Evolutionary conservation across 2,113 vertebrate genomes (phyloP), one percentile per base, ranked within the genome.

Genomic region (Anguilla japonica): DNA sequence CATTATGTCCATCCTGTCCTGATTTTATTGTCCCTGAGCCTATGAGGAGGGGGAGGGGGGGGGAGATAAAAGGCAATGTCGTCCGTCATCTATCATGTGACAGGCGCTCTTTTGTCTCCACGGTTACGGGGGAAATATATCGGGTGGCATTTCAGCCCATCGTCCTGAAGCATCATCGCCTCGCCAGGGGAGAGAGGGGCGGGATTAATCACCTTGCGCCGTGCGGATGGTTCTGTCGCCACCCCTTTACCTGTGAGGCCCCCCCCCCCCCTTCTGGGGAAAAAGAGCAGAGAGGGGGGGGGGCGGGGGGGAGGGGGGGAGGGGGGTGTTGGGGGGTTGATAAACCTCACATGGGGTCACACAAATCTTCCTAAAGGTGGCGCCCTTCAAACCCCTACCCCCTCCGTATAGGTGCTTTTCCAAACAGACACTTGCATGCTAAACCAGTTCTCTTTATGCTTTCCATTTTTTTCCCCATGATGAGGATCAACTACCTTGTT

Each of bases 91-190:
- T 71, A 88, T 94, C 92, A 92, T 86, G 87, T 67, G 50, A 87
- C 84, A 90, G 91, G 91, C 91, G 89, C 90, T 87, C 83, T 92
- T 89, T 92, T 89, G 89, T 94, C 92, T 92, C 91, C 83, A 82
- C 56, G 50, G 71, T 86, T 88, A 93, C 90, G 93, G 91, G 93
- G 91, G 90, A 93, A 95, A 95, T 93, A 88, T 92, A 91, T 93
- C 91, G 91, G 89, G 89, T 94, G 94, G 94, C 94, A 95, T 95
- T 95, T 95, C 92, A 92, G 91, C 91, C 91, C 92, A 93, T 93
- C 92, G 93, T 93, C 90, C 91, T 94, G 92, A 95, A 93, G 93
- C 91, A 92, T 94, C 93, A 95, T 90, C 92, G 86, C 92, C 91
- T 91, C 90, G 87, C 63, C 88, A 89, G 90, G 89, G 92, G 67